Base-by-base conservation (phyloP, 2,888 invertebrate species). In the Lepidocyrtoides sp. region DNA sequence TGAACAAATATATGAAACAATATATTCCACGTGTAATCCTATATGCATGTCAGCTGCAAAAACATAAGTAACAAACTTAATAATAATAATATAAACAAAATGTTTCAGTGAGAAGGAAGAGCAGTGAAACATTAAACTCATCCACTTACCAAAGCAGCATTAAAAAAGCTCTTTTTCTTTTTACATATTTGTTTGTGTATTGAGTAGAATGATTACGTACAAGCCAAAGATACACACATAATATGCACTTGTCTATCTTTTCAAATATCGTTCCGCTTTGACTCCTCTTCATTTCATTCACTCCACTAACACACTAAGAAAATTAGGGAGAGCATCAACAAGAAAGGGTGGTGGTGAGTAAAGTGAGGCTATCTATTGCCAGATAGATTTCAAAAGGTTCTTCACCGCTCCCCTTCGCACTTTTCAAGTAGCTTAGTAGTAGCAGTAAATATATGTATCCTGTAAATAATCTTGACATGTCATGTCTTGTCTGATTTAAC, bases 391-490 rank as follows among this genome's bases (percentile, higher is more conserved):
- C 17, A 51, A 12, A 17, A n/a, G 2, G n/a, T 5, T 51, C 17
- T 17, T 60, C 60, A 17, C n/a, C n/a, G n/a, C n/a, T n/a, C n/a
- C n/a, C n/a, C n/a, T n/a, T n/a, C n/a, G n/a, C n/a, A n/a, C n/a
- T n/a, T n/a, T n/a, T n/a, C n/a, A n/a, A n/a, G n/a, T n/a, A n/a
- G n/a, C n/a, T n/a, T 12, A 23, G 23, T 4, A 51, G 51, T 51
- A 17, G 10, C 26, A 17, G 1, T 60, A 60, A 26, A 77, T 77
- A 77, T 51, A 77, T 77, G 23, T 77, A 29, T 51, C 32, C 17
- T 51, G 54, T 79, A 44, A 75, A 23, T 75, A 48, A 79, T 79
- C 32, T 32, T 57, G 79, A 54, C 79, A 29, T 54, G 79, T 51
- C 79, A 75, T 44, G 44, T 75, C 75, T 57, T 57, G 57, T 54